A percentile compares a stretch with the other conserved stretches of the same genome.
Evolutionary conservation across 2,113 vertebrate genomes (phyloP).

Genomic region (Seriola quinqueradiata): DNA sequence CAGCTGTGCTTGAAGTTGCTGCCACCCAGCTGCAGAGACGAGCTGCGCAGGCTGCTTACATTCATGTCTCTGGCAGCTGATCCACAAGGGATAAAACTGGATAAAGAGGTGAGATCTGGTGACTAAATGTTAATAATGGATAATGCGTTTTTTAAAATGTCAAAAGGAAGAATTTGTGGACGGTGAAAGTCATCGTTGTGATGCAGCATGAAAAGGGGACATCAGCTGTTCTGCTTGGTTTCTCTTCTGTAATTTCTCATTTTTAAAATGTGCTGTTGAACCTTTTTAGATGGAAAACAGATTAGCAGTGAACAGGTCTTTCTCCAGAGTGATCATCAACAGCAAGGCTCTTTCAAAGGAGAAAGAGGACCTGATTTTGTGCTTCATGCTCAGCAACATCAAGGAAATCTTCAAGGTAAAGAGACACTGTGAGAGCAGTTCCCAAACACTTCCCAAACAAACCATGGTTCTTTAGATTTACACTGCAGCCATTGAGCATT

Average conservation of each 20-base stretch:
- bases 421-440: neutral
- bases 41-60: slow-evolving; percentile 90
- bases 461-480: neutral
- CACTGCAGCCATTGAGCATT: neutral
- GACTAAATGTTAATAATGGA: neutral
- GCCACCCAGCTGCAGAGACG: slow-evolving; percentile 87
- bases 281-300: slow-evolving; percentile 90
- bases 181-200: neutral
- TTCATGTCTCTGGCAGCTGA: slow-evolving; percentile 94
- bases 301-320: slow-evolving; percentile 91
- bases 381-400: slow-evolving; percentile 94
- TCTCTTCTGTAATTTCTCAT: neutral
- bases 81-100: slow-evolving; percentile 86
- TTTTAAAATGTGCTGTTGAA: slow-evolving; percentile 1
- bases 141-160: neutral
- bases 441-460: too few species aligned
- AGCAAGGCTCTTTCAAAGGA: slow-evolving; percentile 90
- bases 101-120: slow-evolving; percentile 87
- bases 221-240: neutral
- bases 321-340: slow-evolving; percentile 90
- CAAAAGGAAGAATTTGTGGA: neutral
- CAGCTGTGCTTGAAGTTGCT: slow-evolving; percentile 95
- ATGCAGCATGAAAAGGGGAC: neutral
- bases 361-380: slow-evolving; percentile 91
- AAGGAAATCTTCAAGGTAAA: slow-evolving; percentile 93